phyloP scores from a whole-genome alignment of 2,113 vertebrate species.

The Cyprinodon brontotheroides region DNA sequence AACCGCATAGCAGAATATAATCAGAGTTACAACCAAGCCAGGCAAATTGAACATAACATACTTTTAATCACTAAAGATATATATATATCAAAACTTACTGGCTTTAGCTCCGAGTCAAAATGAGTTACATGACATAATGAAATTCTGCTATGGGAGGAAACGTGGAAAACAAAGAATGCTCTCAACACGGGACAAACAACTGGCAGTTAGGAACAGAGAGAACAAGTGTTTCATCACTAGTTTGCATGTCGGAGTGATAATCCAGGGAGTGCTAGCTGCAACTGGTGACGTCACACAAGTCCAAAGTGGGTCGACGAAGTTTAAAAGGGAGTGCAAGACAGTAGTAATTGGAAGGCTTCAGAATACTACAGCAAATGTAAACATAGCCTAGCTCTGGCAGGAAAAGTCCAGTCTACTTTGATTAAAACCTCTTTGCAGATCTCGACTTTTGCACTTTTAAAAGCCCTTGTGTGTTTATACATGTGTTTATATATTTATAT shows the following conservation, averaged over 20 bases:
- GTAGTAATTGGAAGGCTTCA: slow-evolving; percentile 76
- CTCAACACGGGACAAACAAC: slow-evolving; percentile 62
- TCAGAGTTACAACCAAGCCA: slow-evolving; percentile 37
- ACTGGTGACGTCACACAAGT: slow-evolving; percentile 59
- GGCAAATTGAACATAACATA: slow-evolving; percentile 41
- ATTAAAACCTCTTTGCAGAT: slow-evolving; percentile 68
- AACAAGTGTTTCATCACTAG: slow-evolving; percentile 20
- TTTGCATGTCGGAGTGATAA: slow-evolving; percentile 39
- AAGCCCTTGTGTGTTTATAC: slow-evolving; percentile 75
- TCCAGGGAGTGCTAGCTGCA: slow-evolving; percentile 49
- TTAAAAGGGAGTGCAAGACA: slow-evolving; percentile 74
- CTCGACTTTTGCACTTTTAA: slow-evolving; percentile 72
- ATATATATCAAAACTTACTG: slow-evolving; percentile 14
- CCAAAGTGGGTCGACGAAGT: slow-evolving; percentile 39
- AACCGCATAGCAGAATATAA: slow-evolving; percentile 30
- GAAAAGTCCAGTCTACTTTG: slow-evolving; percentile 67
- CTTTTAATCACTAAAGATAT: slow-evolving; percentile 35
- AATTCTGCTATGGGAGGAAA: slow-evolving; percentile 25
- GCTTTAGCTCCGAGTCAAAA: slow-evolving; percentile 11
- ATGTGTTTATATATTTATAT: slow-evolving; percentile 4
- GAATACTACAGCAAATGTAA: slow-evolving; percentile 81
- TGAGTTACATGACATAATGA: slow-evolving; percentile 19
- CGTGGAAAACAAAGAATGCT: slow-evolving; percentile 61
- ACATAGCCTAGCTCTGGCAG: slow-evolving; percentile 76
- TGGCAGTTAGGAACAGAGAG: slow-evolving; percentile 46